Base-by-base conservation (phyloP, 2,888 invertebrate species). In the Saturnia japonica region DNA sequence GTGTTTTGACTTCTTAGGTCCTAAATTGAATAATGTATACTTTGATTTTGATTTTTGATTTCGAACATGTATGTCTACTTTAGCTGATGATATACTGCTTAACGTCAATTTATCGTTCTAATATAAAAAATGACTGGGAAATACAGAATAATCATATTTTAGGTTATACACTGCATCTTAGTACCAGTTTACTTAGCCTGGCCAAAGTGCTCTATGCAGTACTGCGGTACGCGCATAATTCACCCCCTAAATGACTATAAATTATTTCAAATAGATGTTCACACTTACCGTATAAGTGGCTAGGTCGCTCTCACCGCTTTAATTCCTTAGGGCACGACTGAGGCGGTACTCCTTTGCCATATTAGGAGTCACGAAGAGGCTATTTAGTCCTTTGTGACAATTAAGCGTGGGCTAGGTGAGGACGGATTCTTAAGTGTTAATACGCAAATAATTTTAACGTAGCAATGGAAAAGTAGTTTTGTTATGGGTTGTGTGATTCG, bases 301-400 rank as follows among this genome's bases (percentile, higher is more conserved):
- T 22, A 16, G 68, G 60, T 43, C 40, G 12, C 42, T 64, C 12
- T 40, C 70, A 42, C 69, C 25, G 62, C 62, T 34, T 67, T 57
- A 57, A 57, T 69, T 73, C 76, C 70, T 74, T 70, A 62, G 75
- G 77, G 81, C 84, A 84, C 84, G 85, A 85, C 82, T 85, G 74
- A 70, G 72, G 75, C 77, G 75, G 74, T 75, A 74, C 74, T 74
- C 54, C 66, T 70, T 71, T 40, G 19, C 85, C 83, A 77, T 84
- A 84, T 83, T 81, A 80, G 82, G 82, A 69, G 74, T 70, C 78
- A 73, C 75, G 75, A 74, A 74, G 74, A 71, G 70, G 74, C 76
- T 70, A 78, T 85, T 85, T 85, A 81, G 82, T 76, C 79, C 72
- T 73, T 74, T 78, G 81, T 82, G 86, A 87, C 88, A 88, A 87